Conservation (phyloP, 2,113 vertebrate species). For the Elephantulus edwardii region DNA sequence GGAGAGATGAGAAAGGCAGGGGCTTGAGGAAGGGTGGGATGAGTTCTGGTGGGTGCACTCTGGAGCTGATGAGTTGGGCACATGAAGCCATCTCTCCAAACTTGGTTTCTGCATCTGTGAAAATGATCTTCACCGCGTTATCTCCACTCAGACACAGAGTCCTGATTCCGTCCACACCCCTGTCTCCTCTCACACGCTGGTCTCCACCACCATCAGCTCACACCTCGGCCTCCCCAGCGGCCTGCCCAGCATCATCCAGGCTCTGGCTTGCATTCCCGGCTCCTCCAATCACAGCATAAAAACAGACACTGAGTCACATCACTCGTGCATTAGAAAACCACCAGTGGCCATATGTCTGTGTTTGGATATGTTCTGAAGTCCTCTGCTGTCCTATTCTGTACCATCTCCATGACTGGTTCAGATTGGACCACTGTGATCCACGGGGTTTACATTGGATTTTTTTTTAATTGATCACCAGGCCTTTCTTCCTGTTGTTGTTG, state of each 20-base stretch:
- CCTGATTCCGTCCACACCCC: background rate
- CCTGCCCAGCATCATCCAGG: background rate
- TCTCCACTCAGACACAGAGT: background rate
- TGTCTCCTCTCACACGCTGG: background rate
- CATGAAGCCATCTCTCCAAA: background rate
- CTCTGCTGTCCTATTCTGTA: background rate
- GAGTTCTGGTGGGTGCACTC: background rate
- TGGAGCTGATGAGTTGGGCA: background rate
- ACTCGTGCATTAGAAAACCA: background rate
- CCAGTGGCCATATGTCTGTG: rapidly evolving
- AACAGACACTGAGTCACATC: background rate
- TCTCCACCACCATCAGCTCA: background rate
- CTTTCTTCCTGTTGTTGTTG: no score
- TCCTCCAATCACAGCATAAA: background rate
- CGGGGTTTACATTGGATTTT: no score
- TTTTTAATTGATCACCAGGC: no score
- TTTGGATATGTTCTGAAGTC: background rate
- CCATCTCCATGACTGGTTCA: no score
- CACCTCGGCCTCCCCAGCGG: rapidly evolving
- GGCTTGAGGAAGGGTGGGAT: conserved; percentile 25
- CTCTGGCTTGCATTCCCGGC: background rate
- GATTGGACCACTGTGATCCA: no score
- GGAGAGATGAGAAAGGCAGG: conserved; percentile 42
- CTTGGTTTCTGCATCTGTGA: background rate
- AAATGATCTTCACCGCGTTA: background rate